Evolutionary conservation across 2,113 vertebrate genomes (phyloP).

Genomic region (Haemorhous mexicanus): DNA sequence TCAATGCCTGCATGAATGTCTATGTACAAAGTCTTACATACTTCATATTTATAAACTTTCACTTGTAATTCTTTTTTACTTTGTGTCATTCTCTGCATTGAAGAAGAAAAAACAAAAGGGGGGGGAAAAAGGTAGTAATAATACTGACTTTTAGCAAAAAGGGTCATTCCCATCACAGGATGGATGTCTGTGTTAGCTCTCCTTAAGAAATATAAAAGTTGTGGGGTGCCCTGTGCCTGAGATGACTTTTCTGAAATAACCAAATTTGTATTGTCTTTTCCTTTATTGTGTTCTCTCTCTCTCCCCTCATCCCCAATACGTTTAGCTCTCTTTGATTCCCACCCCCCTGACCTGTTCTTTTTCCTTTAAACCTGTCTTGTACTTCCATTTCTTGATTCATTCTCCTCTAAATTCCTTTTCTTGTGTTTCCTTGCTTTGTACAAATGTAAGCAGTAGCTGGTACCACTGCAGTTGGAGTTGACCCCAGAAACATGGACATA

Average conservation of each 20-base stretch:
- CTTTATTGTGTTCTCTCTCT: not conserved
- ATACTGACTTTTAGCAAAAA: not conserved
- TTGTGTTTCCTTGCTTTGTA: not conserved
- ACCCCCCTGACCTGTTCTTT: fast-evolving
- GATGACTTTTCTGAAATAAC: not conserved
- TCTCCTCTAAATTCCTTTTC: not conserved
- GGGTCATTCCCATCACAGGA: not conserved
- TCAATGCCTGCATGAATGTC: not conserved
- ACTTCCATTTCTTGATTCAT: not conserved
- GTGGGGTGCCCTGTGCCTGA: not conserved
- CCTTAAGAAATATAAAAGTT: not conserved
- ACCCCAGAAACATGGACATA: not conserved
- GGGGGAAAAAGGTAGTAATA: fast-evolving
- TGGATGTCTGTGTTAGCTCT: not conserved
- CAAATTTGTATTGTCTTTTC: not conserved
- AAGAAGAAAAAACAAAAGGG: not conserved
- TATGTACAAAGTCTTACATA: not conserved
- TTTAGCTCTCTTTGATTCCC: fast-evolving
- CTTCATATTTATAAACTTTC: not conserved
- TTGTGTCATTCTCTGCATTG: not conserved
- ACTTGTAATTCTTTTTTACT: not conserved
- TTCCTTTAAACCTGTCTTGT: not conserved
- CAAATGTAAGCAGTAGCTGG: not conserved
- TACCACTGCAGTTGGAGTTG: not conserved
- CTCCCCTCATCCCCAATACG: fast-evolving